A percentile compares a stretch with the other conserved stretches of the same genome.
Conservation (phyloP, 2,797 vertebrate genomes). For the Artibeus jamaicensis region DNA sequence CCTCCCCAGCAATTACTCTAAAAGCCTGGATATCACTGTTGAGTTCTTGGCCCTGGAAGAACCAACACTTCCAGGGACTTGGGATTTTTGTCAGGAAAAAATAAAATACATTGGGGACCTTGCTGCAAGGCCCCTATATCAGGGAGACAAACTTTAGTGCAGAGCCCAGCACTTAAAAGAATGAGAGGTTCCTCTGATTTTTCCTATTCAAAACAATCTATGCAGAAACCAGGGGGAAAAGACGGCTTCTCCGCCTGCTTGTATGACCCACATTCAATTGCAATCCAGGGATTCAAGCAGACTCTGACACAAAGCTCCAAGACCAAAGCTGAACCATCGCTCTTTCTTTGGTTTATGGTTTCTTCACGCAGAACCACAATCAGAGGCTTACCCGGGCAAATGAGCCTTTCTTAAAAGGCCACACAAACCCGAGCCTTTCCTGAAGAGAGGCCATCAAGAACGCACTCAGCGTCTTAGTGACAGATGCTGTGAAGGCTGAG, state of each 20-base stretch:
- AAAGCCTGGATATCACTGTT: neutral
- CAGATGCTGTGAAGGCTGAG: slow-evolving; percentile 15
- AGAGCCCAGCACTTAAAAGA: neutral
- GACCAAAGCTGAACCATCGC: neutral
- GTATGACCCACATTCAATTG: neutral
- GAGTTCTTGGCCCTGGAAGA: neutral
- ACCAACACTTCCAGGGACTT: neutral
- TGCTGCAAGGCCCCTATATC: neutral
- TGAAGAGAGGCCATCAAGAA: slow-evolving; percentile 55
- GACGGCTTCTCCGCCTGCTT: neutral
- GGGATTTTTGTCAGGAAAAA: neutral
- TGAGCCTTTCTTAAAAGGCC: slow-evolving; percentile 50
- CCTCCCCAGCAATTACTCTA: neutral
- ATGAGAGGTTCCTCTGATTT: neutral
- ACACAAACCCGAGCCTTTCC: slow-evolving; percentile 30
- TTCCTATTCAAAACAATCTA: neutral
- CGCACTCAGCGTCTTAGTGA: slow-evolving; percentile 18
- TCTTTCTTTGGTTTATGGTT: slow-evolving; percentile 50
- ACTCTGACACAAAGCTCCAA: slow-evolving; percentile 30
- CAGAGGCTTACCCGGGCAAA: slow-evolving; percentile 36
- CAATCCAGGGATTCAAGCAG: neutral
- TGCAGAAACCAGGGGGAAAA: neutral
- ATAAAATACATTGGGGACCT: neutral
- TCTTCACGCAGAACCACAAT: slow-evolving; percentile 59
- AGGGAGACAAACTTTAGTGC: neutral